Evolutionary conservation across 2,113 vertebrate species (phyloP).

Genomic region (Rhinolophus ferrumequinum): DNA sequence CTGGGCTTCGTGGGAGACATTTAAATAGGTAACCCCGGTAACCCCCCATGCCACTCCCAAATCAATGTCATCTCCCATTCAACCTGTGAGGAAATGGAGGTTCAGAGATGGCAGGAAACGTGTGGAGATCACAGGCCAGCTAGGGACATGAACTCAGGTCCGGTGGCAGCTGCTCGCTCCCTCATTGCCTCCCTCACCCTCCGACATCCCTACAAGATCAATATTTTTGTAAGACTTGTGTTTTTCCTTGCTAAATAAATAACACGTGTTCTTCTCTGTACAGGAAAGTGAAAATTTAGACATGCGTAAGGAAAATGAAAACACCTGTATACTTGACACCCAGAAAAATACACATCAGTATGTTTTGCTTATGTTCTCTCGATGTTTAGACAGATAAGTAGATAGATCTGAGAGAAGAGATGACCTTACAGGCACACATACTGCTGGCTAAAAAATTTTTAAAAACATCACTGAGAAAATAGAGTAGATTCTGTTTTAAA

Average conservation of each 20-base stretch:
- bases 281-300: conserved; percentile 25
- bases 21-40: accelerated
- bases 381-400: background rate
- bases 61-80: accelerated
- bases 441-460: background rate
- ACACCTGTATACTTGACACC: conserved; percentile 46
- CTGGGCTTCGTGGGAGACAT: background rate
- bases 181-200: background rate
- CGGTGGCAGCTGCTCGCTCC: accelerated
- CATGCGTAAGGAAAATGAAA: conserved; percentile 48
- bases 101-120: accelerated
- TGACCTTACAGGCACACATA: background rate
- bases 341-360: background rate
- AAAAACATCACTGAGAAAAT: background rate
- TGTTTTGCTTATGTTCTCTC: background rate
- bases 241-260: conserved; percentile 37
- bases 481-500: background rate
- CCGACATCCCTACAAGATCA: background rate
- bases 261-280: conserved; percentile 54
- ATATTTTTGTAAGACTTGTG: background rate
- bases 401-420: background rate
- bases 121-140: accelerated
- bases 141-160: accelerated
- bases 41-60: accelerated
- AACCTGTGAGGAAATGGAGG: accelerated